Evolutionary conservation across 2,888 invertebrate species (phyloP), one percentile per base, ranked within the genome.

Genomic region (Tetramorium bicarinatum): DNA sequence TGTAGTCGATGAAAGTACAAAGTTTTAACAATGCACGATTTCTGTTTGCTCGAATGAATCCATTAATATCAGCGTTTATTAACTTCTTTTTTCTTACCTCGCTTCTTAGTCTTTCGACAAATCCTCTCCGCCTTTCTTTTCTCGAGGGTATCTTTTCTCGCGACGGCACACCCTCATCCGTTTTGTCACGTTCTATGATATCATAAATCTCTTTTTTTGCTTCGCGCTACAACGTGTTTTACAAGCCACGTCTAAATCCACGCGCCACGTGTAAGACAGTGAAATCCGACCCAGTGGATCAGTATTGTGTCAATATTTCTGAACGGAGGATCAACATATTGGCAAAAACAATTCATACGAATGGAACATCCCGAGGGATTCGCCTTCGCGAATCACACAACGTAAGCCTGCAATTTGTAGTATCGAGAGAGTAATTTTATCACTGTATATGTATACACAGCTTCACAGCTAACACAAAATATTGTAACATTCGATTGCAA

Each of bases 231-330:
- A n/a, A 64, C 13, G 52, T 49, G 15, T 52, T 52, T 52, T 76
- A 64, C 18, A 38, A 21, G 4, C 25, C 21, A 29, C 34, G 3
- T 38, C 11, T 7, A 52, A 41, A 52, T 64, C 52, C 52, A 64
- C n/a, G 4, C 18, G 38, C 18, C 18, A 49, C 15, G 4, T 15
- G n/a, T n/a, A 9, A 47, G 25, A 52, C 11, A 64, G 8, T 52
- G 25, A 52, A 64, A 52, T 52, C 29, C 52, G n/a, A 76, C 49
- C 38, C 25, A 3, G 21, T 52, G 15, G 29, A 47, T 72, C 11
- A 56, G 56, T 25, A 7, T 25, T 9, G 0, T 64, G 64, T 76
- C 64, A 76, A 64, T 76, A 76, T 64, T 64, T 76, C 8, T 38
- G 49, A 76, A 52, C 7, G 47, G 15, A 52, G 52, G 25, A 52